Conservation (phyloP, 2,888 invertebrate species). For the Spilarctia lutea region DNA sequence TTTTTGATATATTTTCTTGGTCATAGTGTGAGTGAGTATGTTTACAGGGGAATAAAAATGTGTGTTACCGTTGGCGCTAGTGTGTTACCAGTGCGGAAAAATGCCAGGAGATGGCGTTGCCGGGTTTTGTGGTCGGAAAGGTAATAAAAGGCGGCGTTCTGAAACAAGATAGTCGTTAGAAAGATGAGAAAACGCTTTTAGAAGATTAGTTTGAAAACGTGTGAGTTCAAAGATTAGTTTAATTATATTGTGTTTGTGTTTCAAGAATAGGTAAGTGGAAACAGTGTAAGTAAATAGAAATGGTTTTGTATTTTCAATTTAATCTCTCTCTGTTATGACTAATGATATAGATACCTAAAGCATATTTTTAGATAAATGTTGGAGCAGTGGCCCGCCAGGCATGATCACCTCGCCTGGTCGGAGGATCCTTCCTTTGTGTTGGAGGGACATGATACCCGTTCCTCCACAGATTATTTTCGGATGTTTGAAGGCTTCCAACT, state of each 20-base stretch:
- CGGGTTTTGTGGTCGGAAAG: constrained; percentile 61
- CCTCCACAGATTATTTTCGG: no score
- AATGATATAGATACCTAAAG: not conserved
- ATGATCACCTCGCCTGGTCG: no score
- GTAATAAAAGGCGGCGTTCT: constrained; percentile 49
- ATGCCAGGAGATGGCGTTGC: constrained; percentile 73
- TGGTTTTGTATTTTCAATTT: not conserved
- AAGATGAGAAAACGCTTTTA: constrained; percentile 71
- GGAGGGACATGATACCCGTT: no score
- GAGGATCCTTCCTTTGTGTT: no score
- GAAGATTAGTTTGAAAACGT: constrained; percentile 58
- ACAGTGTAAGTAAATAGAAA: not conserved
- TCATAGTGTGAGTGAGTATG: constrained; percentile 68
- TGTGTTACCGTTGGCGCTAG: constrained; percentile 76
- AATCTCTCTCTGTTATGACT: not conserved
- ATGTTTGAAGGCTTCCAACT: no score
- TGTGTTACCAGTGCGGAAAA: constrained; percentile 63
- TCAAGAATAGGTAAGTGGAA: constrained; percentile 1
- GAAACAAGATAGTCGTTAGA: constrained; percentile 62
- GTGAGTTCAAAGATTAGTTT: constrained; percentile 51
- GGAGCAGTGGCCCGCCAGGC: no score
- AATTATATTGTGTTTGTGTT: constrained; percentile 35
- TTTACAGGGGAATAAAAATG: constrained; percentile 64
- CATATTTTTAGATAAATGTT: no score
- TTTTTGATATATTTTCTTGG: constrained; percentile 75